Conservation (phyloP, 2,113 vertebrate genomes). For the Meriones unguiculatus region DNA sequence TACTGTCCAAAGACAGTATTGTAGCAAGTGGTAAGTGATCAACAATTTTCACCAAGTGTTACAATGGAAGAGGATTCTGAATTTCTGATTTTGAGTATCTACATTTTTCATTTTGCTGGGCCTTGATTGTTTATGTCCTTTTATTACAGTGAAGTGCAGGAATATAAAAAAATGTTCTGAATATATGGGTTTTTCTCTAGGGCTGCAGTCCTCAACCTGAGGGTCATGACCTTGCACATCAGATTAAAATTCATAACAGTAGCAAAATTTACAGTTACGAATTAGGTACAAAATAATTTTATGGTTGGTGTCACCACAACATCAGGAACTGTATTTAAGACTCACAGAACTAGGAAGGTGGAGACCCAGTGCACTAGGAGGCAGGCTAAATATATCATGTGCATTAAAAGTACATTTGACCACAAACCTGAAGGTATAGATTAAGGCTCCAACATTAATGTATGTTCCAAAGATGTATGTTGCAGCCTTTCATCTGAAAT, state of each 20-base stretch:
- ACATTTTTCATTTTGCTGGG: conserved; percentile 22
- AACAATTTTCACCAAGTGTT: conserved; percentile 9
- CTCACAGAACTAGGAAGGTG: background rate
- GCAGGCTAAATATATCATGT: background rate
- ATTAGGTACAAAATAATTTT: background rate
- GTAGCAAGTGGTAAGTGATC: background rate
- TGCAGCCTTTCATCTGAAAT: background rate
- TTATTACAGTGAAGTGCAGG: background rate
- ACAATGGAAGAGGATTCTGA: background rate
- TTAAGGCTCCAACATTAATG: background rate
- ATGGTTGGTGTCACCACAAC: background rate
- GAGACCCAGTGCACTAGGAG: background rate
- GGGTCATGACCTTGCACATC: background rate
- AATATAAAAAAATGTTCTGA: background rate
- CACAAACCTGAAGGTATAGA: background rate
- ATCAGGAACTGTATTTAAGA: background rate
- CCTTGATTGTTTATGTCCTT: background rate
- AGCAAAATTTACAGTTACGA: background rate
- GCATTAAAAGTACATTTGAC: background rate
- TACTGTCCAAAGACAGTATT: background rate
- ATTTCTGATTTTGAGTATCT: conserved; percentile 13
- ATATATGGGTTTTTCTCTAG: background rate
- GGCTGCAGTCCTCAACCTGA: too few species aligned
- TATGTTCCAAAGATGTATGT: background rate
- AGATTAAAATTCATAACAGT: background rate